Evolutionary conservation across 2,888 invertebrate species (phyloP), one percentile per base, ranked within the genome.

Genomic region (Epinotia bilunana): DNA sequence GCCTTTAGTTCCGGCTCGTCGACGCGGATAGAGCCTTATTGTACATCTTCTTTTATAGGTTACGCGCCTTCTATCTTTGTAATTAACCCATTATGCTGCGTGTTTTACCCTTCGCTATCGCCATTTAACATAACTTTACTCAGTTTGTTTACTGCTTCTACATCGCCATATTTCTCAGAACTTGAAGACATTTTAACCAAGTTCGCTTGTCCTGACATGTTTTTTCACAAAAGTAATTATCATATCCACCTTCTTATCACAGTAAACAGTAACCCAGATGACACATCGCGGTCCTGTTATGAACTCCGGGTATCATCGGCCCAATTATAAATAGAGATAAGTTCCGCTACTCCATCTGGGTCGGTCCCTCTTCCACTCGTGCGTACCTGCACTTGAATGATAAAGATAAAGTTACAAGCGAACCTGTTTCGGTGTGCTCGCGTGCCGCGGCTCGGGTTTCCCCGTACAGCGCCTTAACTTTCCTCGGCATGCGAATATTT

Each of bases 271-370:
- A 85, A 85, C 83, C 84, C 76, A 83, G 83, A 82, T 87, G 83
- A 84, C 81, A 84, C 82, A 84, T 79, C 73, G 76, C 79, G 76
- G 83, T 88, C 85, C 87, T 88, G 87, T 88, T 88, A 86, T 83
- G 85, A 53, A 71, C 70, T 70, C 64, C 72, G 57, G 83, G 84
- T 87, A 86, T 88, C 85, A 76, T 85, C 83, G 85, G 79, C 81
- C 86, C 86, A 90, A 90, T 91, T 91, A 91, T 91, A 90, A 90
- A 90, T 88, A 91, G 87, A 83, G 81, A 91, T 90, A 90, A 86
- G 87, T 90, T 84, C 91, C 87, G 90, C 91, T 91, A 90, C 83
- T 80, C 82, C 77, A 76, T 78, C 43, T 77, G 68, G 60, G 23
- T 60, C 80, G 70, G 73, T 86, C 85, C 80, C 81, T 76, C 64